Evolutionary conservation across 2,113 vertebrate species (phyloP).

Genomic region (Nesoenas mayeri): DNA sequence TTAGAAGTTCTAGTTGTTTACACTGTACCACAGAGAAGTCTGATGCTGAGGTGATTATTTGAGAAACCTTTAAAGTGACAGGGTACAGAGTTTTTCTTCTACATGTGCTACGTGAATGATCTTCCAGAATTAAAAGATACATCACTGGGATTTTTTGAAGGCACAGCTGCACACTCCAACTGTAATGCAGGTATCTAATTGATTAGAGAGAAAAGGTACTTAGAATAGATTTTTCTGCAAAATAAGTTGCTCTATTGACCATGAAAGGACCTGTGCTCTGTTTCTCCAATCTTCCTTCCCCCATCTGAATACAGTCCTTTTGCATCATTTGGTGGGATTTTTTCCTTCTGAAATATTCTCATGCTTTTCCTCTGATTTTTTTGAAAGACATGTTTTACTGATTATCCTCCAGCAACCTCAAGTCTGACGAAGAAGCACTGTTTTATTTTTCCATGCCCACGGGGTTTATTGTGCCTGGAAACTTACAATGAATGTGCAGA

Average conservation of each 20-base stretch:
- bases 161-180: background rate
- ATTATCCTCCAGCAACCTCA: constrained; percentile 36
- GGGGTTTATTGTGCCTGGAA: constrained; percentile 34
- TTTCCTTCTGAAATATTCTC: background rate
- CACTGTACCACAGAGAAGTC: background rate
- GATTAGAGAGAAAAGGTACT: background rate
- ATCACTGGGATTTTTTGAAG: background rate
- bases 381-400: constrained; percentile 30
- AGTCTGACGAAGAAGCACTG: background rate
- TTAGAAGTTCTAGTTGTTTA: background rate
- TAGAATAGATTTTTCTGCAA: background rate
- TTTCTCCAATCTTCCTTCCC: background rate
- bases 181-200: background rate
- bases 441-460: constrained; percentile 28
- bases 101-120: fast-evolving
- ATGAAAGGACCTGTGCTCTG: background rate
- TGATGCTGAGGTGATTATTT: background rate
- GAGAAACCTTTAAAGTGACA: background rate
- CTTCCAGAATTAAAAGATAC: background rate
- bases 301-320: background rate
- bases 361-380: constrained; percentile 8
- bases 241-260: background rate
- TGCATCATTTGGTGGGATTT: background rate
- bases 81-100: background rate
- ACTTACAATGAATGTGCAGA: background rate